phyloP scores from a whole-genome alignment of 2,797 vertebrate genomes.

The Garrulus glandarius region DNA sequence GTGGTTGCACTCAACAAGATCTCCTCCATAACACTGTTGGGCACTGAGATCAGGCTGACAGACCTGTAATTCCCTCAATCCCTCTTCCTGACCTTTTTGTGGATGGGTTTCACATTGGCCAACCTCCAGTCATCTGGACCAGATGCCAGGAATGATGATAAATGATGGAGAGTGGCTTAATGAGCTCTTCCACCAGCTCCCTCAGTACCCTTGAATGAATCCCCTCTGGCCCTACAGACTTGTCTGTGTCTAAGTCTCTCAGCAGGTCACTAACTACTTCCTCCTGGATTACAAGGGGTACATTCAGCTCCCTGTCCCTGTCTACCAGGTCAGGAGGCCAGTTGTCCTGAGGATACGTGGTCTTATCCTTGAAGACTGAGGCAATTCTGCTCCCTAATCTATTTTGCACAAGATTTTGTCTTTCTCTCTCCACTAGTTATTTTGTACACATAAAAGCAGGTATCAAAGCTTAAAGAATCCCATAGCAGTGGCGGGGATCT shows the following conservation, averaged over 20 bases:
- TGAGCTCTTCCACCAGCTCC: not conserved
- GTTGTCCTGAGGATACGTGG: not conserved
- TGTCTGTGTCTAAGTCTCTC: not conserved
- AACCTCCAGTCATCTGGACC: not conserved
- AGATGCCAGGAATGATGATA: not conserved
- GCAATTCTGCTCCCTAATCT: not conserved
- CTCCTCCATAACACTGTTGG: no score
- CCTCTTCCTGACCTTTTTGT: not conserved
- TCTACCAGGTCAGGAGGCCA: not conserved
- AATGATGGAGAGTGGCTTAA: not conserved
- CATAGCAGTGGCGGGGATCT: not conserved
- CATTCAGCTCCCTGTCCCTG: not conserved
- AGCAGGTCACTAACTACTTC: not conserved
- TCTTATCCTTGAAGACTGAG: not conserved
- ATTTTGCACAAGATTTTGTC: not conserved
- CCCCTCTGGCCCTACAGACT: accelerated
- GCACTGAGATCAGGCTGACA: not conserved
- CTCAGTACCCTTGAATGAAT: not conserved
- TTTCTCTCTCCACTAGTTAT: not conserved
- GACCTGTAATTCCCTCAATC: not conserved
- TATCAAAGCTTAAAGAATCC: not conserved
- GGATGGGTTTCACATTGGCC: not conserved
- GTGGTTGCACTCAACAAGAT: not conserved
- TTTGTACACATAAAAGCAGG: not conserved
- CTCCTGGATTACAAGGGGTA: not conserved